These are phyloP conservation scores for Phortica variegata DNA, from an alignment of 1,140 invertebrate species.

Conservation along the genomic window DNA sequence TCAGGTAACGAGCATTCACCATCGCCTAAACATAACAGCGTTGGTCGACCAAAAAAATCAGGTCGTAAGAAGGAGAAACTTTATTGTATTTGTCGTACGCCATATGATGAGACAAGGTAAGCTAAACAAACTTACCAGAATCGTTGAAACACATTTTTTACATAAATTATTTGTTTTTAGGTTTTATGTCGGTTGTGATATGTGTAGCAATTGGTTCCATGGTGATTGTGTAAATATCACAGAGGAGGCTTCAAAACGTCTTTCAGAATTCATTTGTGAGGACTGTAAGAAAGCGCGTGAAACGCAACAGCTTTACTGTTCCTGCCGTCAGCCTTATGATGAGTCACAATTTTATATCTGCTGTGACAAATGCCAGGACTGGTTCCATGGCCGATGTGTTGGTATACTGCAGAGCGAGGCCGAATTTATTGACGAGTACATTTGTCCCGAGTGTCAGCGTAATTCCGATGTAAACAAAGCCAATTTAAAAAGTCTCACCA, in stretches of 20 bases:
- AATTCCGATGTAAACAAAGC: conserved; percentile 85
- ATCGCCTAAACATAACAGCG: conserved; percentile 20
- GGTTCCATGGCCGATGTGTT: conserved; percentile 98
- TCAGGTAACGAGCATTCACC: too few relatives aligned
- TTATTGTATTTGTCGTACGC: conserved; percentile 90
- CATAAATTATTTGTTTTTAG: conserved; percentile 58
- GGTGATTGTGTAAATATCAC: conserved; percentile 94
- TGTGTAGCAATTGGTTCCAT: conserved; percentile 98
- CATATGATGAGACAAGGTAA: conserved; percentile 91
- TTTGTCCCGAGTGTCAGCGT: conserved; percentile 92
- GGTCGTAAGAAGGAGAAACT: conserved; percentile 74
- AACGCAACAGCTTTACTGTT: conserved; percentile 90
- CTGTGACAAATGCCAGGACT: conserved; percentile 97
- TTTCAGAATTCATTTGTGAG: conserved; percentile 86
- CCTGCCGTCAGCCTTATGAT: conserved; percentile 95
- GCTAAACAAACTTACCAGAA: conserved; percentile 24
- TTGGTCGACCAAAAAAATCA: conserved; percentile 40
- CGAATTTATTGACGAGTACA: conserved; percentile 92
- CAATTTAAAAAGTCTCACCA: conserved; percentile 83
- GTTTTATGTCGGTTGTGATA: conserved; percentile 96
- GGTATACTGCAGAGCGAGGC: conserved; percentile 93
- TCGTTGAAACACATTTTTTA: not conserved
- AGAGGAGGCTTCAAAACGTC: conserved; percentile 86
- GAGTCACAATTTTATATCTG: conserved; percentile 98
- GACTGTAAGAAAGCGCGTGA: conserved; percentile 84